Evolutionary conservation across 2,797 vertebrate species (phyloP), one percentile per base, ranked within the genome.

Genomic region (Tapera naevia): DNA sequence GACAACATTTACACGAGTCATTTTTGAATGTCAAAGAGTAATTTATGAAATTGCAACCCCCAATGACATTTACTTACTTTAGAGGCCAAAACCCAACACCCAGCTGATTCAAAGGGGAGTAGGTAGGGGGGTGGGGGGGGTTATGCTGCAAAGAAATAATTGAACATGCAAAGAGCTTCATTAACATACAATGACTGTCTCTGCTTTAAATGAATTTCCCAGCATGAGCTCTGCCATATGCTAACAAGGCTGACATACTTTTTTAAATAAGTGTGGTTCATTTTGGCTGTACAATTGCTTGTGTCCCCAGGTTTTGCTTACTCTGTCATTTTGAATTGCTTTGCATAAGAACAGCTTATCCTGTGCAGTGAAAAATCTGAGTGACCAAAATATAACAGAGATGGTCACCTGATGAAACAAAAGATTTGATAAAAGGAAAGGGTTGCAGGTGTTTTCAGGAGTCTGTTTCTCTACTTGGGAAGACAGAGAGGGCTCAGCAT

Each of bases 161-260:
- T 84, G 75, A 93, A 86, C 71, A 64, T 23, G 9, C 37, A 75
- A 89, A 91, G 57, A 91, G 32, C 45, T 75, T 95, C 82, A 91
- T 96, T 95, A 87, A 88, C 92, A 94, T 84, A 94, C 89, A 96
- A 82, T 74, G 51, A 64, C 61, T 93, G 60, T 80, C 62, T 94
- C 58, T 48, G 32, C 39, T 48, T 92, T 92, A 91, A 95, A 95
- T 83, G 75, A 95, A 91, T 95, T 95, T 94, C 94, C 85, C 94
- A 96, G 96, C 86, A 75, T 46, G 94, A 88, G 70, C 25, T 86
- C 81, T 95, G 45, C 84, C 86, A 80, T 82, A 88, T 65, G 64
- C 83, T 84, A 94, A 87, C 51, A 93, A 93, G 60, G 54, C 70
- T 43, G 56, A 91, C 76, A 79, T 3, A 87, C 73, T 92, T 93